Base-by-base conservation (phyloP, 2,113 vertebrate species). In the Callaeas wilsoni region DNA sequence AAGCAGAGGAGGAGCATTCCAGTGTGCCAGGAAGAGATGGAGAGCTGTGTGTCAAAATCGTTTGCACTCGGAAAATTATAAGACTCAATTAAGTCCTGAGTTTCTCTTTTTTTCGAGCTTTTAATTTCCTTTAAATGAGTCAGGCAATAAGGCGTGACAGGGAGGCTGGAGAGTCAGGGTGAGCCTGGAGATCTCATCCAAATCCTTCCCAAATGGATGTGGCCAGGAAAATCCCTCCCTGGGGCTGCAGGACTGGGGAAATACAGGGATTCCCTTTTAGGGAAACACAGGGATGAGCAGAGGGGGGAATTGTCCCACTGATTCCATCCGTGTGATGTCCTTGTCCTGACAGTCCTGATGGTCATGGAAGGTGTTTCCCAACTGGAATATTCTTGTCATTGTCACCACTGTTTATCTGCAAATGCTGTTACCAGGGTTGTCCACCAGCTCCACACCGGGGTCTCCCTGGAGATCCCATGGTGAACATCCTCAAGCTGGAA, bases 101-200 rank as follows among this genome's bases (percentile, higher is more conserved):
- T 35, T 87, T 41, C 7, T 53, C 25, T 47, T 18, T 70, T 75
- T 46, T 62, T 6, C 3, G 1, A 27, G 53, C 56, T 74, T 90
- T 93, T 92, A 92, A 87, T 96, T 95, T 80, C 57, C 17, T 87
- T 93, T 83, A 84, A 96, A 94, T 90, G 84, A 97, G 46, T 35
- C 32, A 67, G 84, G 65, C 68, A 69, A 29, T 56, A 67, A 95
- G 85, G 50, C 21, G 5, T 84, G 57, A 71, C 19, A 17, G 47
- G 37, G 29, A 84, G 85, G 69, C 63, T 75, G 89, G 44, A 89
- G 56, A 55, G 20, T 1, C 16, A 22, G 65, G 16, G 13, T 46
- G 53, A 87, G 55, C 76, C 52, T 70, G 89, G 53, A 82, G 53
- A 50, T 20, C 27, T 2, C 6, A 75, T 39, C 33, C 8, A 9